A percentile compares a stretch with the other conserved stretches of the same genome.
phyloP scores from a whole-genome alignment of 2,797 vertebrate species.

The Distichodus sexfasciatus region DNA sequence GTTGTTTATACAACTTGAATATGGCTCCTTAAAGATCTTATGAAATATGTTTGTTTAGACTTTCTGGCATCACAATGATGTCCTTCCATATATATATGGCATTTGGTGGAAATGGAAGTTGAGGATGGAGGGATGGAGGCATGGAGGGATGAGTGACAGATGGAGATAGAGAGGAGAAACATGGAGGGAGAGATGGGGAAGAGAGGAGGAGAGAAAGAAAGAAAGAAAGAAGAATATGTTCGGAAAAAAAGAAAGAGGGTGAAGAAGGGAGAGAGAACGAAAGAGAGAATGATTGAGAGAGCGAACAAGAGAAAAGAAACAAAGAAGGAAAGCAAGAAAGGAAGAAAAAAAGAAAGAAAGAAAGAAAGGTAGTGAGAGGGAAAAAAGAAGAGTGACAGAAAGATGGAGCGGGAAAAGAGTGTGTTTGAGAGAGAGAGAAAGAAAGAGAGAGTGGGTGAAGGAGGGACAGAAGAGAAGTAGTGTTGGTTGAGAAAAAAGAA shows the following conservation, averaged over 20 bases:
- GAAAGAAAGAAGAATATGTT: slow-evolving; percentile 22
- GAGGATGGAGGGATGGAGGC: no score
- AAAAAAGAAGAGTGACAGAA: neutral
- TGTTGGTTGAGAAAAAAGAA: no score
- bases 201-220: neutral
- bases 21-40: no score
- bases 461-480: slow-evolving; percentile 40
- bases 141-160: no score
- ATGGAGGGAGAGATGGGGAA: slow-evolving; percentile 27
- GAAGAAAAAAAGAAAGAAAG: neutral
- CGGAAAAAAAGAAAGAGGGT: neutral
- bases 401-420: slow-evolving; percentile 40
- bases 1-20: no score
- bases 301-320: neutral
- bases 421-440: neutral
- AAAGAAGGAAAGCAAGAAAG: slow-evolving; percentile 17
- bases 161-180: neutral
- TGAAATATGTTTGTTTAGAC: no score
- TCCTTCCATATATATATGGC: no score
- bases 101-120: no score
- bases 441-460: slow-evolving; percentile 49
- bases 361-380: slow-evolving; percentile 17
- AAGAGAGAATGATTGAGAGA: neutral
- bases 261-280: slow-evolving; percentile 15
- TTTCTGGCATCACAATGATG: no score